Evolutionary conservation across 2,113 vertebrate genomes (phyloP).

Genomic region (Passer montanus): DNA sequence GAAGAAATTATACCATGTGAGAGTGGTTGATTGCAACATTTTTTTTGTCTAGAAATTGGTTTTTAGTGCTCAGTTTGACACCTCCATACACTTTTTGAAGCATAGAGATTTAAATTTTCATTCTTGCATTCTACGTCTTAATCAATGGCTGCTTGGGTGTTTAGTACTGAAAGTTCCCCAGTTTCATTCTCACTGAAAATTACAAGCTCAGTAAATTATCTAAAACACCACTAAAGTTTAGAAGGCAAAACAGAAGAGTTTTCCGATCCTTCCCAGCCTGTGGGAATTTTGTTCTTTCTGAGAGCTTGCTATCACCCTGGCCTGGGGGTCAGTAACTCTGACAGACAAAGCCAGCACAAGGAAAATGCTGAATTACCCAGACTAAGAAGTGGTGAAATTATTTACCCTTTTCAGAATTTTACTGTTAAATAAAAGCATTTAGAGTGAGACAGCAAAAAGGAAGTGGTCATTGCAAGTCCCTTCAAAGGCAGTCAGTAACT

Average conservation of each 20-base stretch:
- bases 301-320: accelerated
- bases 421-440: neutral
- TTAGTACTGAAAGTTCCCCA: neutral
- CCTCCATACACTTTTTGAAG: neutral
- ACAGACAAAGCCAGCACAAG: neutral
- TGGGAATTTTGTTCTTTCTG: neutral
- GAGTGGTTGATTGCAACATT: neutral
- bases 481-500: neutral
- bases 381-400: neutral
- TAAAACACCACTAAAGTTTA: neutral
- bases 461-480: neutral
- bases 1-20: neutral
- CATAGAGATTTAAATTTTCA: neutral
- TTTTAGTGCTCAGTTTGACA: neutral
- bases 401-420: neutral
- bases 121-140: neutral
- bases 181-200: neutral
- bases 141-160: neutral
- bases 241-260: neutral
- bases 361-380: neutral
- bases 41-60: neutral
- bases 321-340: neutral
- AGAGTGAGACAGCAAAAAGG: neutral
- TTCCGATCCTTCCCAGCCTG: neutral
- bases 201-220: neutral